phyloP scores from a whole-genome alignment of 2,113 vertebrate species.

The Campylomormyrus tamandua region DNA sequence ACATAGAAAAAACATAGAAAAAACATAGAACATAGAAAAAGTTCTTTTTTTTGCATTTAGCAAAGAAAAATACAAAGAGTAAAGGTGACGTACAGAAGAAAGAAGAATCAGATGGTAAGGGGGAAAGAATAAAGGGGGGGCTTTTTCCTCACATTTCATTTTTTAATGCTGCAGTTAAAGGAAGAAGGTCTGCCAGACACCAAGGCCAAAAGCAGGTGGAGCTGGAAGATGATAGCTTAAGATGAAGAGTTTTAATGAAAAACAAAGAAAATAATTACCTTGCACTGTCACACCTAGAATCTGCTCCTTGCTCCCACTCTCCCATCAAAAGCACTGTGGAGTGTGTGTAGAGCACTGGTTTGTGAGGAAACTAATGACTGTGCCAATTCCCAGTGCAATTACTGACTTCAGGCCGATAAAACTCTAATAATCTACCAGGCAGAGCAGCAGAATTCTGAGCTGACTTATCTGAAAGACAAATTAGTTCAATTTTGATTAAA shows the following conservation, averaged over 20 bases:
- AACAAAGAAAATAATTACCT: slow-evolving; percentile 6
- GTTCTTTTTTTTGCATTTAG: background rate
- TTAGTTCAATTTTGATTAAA: slow-evolving; percentile 15
- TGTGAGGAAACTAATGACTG: slow-evolving; percentile 14
- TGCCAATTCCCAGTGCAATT: slow-evolving; percentile 17
- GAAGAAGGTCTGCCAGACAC: background rate
- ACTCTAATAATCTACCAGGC: slow-evolving; percentile 13
- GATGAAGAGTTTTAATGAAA: slow-evolving; percentile 18
- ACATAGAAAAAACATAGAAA: background rate
- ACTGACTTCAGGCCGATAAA: slow-evolving; percentile 18
- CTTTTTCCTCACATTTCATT: background rate
- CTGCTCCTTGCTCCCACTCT: background rate
- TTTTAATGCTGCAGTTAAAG: background rate
- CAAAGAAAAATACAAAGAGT: background rate
- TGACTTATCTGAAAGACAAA: slow-evolving; percentile 19
- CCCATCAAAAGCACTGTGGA: background rate
- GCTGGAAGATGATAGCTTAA: background rate
- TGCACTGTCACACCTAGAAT: background rate
- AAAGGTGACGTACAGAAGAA: background rate
- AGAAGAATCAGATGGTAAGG: background rate
- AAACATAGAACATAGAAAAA: background rate
- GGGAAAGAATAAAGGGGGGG: background rate
- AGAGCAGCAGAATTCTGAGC: slow-evolving; percentile 2
- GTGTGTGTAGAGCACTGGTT: background rate
- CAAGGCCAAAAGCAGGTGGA: background rate